Evolutionary conservation across 2,888 invertebrate species (phyloP), one percentile per base, ranked within the genome.

Genomic region (Thereva nobilitata): DNA sequence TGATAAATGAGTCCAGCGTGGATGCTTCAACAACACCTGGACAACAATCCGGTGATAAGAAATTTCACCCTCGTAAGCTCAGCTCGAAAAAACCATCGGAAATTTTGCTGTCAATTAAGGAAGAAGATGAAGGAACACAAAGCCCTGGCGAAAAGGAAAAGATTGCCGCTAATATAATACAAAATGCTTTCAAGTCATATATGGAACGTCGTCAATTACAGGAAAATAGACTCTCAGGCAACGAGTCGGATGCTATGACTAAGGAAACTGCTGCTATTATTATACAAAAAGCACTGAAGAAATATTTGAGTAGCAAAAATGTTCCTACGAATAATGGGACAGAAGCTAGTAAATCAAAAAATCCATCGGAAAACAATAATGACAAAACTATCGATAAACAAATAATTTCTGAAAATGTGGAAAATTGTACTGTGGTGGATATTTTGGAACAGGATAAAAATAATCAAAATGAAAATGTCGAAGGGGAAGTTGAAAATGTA

Each of bases 261-360:
- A 75, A 85, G 75, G 80, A 86, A 80, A 80, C 82, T 69, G 80
- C 84, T 37, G 84, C 84, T 37, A 76, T 84, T 63, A 84, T 85
- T n/a, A 85, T 86, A 73, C 86, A 86, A 75, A 83, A 85, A 76
- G 84, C 85, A 61, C 83, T 85, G 73, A 80, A 84, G 40, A 80
- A 80, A 37, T 83, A 84, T 72, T 79, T 84, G 5, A n/a, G 45
- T 23, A 44, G n/a, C 7, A 50, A 12, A 61, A 38, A 38, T 7
- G 42, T 1, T 7, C 1, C 6, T 41, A 38, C 34, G n/a, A 50
- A 12, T 40, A 53, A 12, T 35, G 66, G 40, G 34, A 44, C n/a
- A 9, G 53, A 67, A 52, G 38, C 23, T 35, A 42, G 12, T 67
- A 53, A 44, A 44, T 50, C 34, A 23, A 2, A 23, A 23, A 23